phyloP scores from a whole-genome alignment of 1,140 invertebrate species.

The Hydropsyche tenuis region DNA sequence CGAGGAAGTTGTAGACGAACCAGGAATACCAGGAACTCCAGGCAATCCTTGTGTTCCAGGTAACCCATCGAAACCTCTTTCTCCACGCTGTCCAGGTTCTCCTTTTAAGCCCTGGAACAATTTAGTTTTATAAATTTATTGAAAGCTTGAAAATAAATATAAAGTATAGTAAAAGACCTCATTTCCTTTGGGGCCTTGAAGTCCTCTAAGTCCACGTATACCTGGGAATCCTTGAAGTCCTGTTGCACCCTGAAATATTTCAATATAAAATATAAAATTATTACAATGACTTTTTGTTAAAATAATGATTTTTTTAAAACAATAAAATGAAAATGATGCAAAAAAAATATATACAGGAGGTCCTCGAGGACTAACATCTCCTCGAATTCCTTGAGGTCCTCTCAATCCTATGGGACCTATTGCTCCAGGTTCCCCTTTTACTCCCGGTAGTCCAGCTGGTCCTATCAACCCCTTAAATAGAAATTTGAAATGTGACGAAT shows the following conservation, averaged over 20 bases:
- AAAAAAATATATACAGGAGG: conserved; percentile 28
- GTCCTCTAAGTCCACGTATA: conserved; percentile 54
- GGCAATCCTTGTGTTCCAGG: conserved; percentile 52
- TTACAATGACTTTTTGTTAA: background rate
- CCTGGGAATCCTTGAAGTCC: conserved; percentile 54
- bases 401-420: conserved; percentile 52
- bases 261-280: conserved; percentile 6
- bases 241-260: conserved; percentile 48
- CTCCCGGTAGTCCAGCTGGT: conserved; percentile 52
- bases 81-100: conserved; percentile 49
- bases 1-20: conserved; percentile 48
- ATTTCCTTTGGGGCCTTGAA: conserved; percentile 50
- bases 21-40: conserved; percentile 52
- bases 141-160: no score
- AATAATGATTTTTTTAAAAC: conserved; percentile 2
- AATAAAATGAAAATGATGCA: background rate
- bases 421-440: conserved; percentile 51
- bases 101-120: conserved; percentile 47
- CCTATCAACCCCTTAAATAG: conserved; percentile 53
- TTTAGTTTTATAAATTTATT: no score
- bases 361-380: conserved; percentile 54
- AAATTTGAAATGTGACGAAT: background rate
- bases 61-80: conserved; percentile 51
- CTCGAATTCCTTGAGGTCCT: conserved; percentile 53
- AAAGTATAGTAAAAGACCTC: conserved; percentile 44